phyloP scores from a whole-genome alignment of 2,113 vertebrate species.

The Sakesphorus luctuosus region DNA sequence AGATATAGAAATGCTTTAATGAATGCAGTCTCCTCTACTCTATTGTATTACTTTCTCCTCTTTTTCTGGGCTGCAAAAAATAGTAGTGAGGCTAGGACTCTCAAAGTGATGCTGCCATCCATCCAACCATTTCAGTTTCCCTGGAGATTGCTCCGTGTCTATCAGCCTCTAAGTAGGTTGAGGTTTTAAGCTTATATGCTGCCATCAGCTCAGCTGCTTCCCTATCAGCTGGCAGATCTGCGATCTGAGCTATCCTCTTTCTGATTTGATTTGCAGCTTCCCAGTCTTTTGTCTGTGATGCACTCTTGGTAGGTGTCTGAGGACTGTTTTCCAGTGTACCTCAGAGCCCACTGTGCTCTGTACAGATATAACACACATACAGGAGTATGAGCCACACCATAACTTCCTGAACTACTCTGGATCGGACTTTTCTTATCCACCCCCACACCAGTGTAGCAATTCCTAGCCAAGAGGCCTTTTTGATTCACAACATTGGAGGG shows the following conservation, averaged over 20 bases:
- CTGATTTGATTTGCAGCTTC: conserved; percentile 7
- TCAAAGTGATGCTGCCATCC: conserved; percentile 1
- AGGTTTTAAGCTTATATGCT: background rate
- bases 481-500: background rate
- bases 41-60: background rate
- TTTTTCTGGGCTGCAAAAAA: background rate
- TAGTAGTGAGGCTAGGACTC: background rate
- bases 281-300: background rate
- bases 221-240: background rate
- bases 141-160: conserved; percentile 2
- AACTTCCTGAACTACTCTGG: background rate
- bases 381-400: background rate
- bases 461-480: background rate
- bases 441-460: background rate
- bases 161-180: background rate
- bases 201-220: background rate
- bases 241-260: background rate
- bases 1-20: background rate
- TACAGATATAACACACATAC: background rate
- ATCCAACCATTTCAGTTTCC: conserved; percentile 16
- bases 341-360: rapidly evolving
- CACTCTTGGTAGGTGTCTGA: background rate
- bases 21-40: background rate
- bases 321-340: background rate
- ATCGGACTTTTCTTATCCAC: background rate